Conservation (phyloP, 2,113 vertebrate species). For the Lagopus leucura region DNA sequence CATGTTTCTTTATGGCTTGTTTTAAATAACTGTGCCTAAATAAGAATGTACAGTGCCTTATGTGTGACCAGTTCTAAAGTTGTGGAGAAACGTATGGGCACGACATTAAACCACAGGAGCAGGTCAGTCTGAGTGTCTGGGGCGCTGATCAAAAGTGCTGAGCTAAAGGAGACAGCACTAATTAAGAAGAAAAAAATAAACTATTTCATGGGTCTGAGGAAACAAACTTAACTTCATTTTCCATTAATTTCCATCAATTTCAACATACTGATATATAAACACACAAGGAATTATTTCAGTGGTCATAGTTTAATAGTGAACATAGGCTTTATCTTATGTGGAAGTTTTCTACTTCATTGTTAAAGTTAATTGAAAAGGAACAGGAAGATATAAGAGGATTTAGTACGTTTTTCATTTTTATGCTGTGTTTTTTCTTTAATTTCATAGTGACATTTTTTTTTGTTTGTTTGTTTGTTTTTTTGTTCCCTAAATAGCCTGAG, state of each 20-base stretch:
- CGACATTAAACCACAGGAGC: neutral
- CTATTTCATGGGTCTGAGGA: neutral
- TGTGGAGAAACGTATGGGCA: neutral
- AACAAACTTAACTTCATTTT: neutral
- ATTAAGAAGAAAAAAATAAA: neutral
- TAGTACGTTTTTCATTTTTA: neutral
- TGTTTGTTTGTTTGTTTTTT: neutral
- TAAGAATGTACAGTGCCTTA: neutral
- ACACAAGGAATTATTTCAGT: neutral
- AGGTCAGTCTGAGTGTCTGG: neutral
- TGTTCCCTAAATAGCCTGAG: neutral
- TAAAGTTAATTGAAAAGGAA: neutral
- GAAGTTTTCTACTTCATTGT: neutral
- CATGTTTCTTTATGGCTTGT: neutral
- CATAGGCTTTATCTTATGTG: neutral
- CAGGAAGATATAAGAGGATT: neutral
- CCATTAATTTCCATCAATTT: neutral
- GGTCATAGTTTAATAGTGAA: neutral
- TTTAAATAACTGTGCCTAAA: neutral
- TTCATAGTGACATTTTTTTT: neutral
- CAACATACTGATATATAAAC: neutral
- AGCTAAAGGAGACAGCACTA: neutral
- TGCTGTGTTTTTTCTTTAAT: neutral
- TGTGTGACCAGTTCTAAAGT: neutral
- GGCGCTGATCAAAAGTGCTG: neutral